Evolutionary conservation across 2,888 invertebrate species (phyloP).

Genomic region (Desoria tigrina): DNA sequence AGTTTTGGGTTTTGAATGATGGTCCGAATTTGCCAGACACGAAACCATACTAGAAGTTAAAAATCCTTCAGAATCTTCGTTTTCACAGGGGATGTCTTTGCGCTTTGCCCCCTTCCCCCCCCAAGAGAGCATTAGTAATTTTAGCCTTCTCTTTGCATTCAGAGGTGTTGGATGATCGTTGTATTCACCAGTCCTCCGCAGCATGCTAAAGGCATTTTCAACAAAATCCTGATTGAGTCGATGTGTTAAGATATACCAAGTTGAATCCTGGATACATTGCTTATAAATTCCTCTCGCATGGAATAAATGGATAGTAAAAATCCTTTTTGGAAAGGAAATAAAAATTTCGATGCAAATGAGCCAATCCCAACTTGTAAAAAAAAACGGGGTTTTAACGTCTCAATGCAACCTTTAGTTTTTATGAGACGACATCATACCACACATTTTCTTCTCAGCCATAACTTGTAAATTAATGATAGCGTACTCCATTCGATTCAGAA

Average conservation of each 20-base stretch:
- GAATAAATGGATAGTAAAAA: background rate
- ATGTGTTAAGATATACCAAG: conserved; percentile 5
- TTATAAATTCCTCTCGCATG: no score
- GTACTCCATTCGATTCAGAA: background rate
- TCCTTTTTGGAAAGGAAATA: conserved; percentile 4
- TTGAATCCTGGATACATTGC: no score
- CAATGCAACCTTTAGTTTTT: no score
- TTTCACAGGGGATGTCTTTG: background rate
- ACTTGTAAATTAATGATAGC: background rate
- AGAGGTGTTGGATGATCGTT: background rate
- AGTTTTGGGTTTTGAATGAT: background rate
- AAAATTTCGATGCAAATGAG: conserved; percentile 2
- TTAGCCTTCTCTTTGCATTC: background rate
- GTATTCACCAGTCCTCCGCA: background rate
- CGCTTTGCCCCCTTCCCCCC: no score
- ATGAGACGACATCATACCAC: no score
- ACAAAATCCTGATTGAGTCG: conserved; percentile 4
- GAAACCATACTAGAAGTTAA: background rate
- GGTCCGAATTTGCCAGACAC: background rate
- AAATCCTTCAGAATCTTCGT: background rate
- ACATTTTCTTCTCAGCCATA: no score
- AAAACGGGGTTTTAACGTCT: no score
- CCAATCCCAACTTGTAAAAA: no score
- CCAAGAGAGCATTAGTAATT: background rate
- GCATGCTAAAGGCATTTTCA: conserved; percentile 8